Evolutionary conservation across 2,888 invertebrate genomes (phyloP), one percentile per base, ranked within the genome.

Genomic region (Lordiphosa andalusiaca): DNA sequence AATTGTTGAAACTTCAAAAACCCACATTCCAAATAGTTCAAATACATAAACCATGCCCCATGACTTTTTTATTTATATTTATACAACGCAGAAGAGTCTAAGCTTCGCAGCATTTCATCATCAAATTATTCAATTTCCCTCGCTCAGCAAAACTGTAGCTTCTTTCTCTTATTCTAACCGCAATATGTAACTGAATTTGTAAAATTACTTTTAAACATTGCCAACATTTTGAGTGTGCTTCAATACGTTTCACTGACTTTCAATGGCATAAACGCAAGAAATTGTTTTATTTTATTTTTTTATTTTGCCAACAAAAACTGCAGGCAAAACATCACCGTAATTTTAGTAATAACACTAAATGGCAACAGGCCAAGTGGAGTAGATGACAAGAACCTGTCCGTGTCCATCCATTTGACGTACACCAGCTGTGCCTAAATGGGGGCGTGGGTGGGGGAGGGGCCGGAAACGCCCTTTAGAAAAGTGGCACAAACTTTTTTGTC

Each of bases 331-430:
- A 56, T 50, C 42, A 55, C 39, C 49, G 25, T 47, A 55, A 49
- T 60, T 51, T 63, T 52, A 7, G n/a, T 46, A 49, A 37, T 46
- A 56, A 50, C 39, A 50, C 30, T 30, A 63, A 63, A 56, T 50
- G 44, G 16, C n/a, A 46, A 46, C 30, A 46, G 56, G 10, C 41
- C 13, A 9, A 47, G 41, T 36, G 23, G 39, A 4, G 42, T 3
- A 10, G 44, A 16, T 16, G 53, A 35, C 30, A 53, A 35, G 25
- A 53, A 39, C 63, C 52, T 59, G 59, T 47, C 30, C 10, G 9
- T 9, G 30, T 30, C 30, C 47, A 48, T 21, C 48, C 60, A 35
- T 48, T 63, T 53, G 53, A 52, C 60, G 52, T 52, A 38, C 21
- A 16, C 30, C 63, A 37, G 63, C 52, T 62, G 63, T 36, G 33